phyloP scores from a whole-genome alignment of 2,113 vertebrate species.

The Falcunculus frontatus region DNA sequence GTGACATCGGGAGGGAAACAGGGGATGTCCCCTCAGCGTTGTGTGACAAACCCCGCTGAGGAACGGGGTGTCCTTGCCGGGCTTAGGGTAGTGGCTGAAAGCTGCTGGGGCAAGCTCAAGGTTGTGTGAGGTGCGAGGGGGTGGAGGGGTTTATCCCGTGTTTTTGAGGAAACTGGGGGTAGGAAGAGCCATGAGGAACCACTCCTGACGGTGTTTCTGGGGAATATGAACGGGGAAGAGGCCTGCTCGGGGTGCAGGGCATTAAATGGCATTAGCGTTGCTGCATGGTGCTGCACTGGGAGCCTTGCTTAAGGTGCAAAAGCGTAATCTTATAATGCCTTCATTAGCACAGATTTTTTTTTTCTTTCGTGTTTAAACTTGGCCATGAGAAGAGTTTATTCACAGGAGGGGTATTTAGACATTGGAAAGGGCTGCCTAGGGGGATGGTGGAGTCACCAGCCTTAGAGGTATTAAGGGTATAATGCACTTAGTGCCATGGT shows the following conservation, averaged over 20 bases:
- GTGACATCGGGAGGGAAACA: not conserved
- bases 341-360: fast-evolving
- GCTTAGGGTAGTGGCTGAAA: not conserved
- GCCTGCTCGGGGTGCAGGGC: not conserved
- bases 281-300: fast-evolving
- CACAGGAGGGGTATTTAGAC: fast-evolving
- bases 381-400: no score
- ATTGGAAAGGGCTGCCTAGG: not conserved
- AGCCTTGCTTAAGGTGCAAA: fast-evolving
- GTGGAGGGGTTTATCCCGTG: fast-evolving
- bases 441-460: fast-evolving
- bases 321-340: fast-evolving
- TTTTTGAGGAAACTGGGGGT: not conserved
- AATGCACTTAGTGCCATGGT: no score
- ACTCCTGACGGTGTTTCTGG: fast-evolving
- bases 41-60: not conserved
- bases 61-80: not conserved
- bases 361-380: fast-evolving
- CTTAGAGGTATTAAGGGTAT: fast-evolving
- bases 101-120: no score
- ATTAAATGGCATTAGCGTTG: fast-evolving
- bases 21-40: fast-evolving
- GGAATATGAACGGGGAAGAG: not conserved
- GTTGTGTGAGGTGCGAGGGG: not conserved
- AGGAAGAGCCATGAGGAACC: fast-evolving